Evolutionary conservation across 2,888 invertebrate species (phyloP).

Genomic region (Tetragonula carbonaria): DNA sequence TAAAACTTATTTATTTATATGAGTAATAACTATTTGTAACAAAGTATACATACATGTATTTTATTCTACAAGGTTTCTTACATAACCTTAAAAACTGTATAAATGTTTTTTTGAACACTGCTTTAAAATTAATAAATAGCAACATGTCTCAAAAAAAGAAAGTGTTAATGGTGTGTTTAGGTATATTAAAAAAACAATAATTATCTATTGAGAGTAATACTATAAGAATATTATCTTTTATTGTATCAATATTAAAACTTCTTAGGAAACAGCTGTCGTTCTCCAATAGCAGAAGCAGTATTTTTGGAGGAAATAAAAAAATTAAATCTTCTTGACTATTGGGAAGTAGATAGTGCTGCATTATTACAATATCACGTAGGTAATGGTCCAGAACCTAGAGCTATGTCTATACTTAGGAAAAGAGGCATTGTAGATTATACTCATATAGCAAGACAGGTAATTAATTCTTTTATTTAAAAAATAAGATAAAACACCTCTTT

Average conservation of each 20-base stretch:
- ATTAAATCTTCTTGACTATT: constrained; percentile 86
- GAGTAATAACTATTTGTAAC: not conserved
- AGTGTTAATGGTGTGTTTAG: constrained; percentile 78
- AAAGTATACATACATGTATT: not conserved
- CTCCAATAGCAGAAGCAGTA: constrained; percentile 97
- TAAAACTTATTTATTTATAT: not conserved
- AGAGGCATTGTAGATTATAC: constrained; percentile 88
- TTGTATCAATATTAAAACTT: constrained; percentile 1
- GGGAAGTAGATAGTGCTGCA: constrained; percentile 95
- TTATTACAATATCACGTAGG: constrained; percentile 94
- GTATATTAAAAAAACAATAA: constrained; percentile 54
- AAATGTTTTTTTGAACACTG: not conserved
- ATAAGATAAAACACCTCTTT: constrained; percentile 6
- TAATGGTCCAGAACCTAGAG: constrained; percentile 90
- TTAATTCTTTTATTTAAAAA: constrained; percentile 78
- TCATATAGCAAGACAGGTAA: constrained; percentile 91
- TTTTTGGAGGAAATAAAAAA: constrained; percentile 90
- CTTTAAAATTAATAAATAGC: not conserved
- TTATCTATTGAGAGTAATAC: not conserved
- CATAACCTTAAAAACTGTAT: constrained; percentile 32
- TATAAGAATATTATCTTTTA: constrained; percentile 28
- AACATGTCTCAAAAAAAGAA: constrained; percentile 69
- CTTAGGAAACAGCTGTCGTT: constrained; percentile 87
- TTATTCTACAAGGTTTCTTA: constrained; percentile 3
- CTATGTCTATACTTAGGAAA: constrained; percentile 88